A percentile compares a stretch with the other conserved stretches of the same genome.
Evolutionary conservation across 2,888 invertebrate genomes (phyloP).

Genomic region (Autographa gamma): DNA sequence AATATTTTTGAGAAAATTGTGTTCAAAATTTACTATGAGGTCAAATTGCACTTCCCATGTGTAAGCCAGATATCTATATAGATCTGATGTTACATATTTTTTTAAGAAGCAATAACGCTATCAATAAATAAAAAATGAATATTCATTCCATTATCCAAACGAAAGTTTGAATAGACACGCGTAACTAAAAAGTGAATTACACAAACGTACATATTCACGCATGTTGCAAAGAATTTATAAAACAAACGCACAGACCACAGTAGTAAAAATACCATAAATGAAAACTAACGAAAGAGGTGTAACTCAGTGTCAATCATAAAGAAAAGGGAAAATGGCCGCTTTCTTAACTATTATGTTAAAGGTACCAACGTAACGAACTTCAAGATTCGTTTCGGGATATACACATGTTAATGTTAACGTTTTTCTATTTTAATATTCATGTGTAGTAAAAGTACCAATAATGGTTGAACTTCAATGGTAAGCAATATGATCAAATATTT

Average conservation of each 20-base stretch:
- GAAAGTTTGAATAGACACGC: no score
- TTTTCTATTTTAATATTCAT: slow-evolving; percentile 1
- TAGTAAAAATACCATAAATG: neutral
- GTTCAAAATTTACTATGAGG: no score
- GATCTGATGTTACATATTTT: no score
- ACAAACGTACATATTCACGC: no score
- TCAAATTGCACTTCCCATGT: no score
- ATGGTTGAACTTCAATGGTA: neutral
- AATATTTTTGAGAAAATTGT: no score
- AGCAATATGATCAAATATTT: neutral
- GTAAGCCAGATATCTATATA: no score
- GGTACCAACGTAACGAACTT: neutral
- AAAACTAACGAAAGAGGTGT: slow-evolving; percentile 3
- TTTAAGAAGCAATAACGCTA: no score
- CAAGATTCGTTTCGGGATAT: slow-evolving; percentile 2
- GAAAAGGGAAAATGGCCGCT: slow-evolving; percentile 4
- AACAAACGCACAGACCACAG: neutral
- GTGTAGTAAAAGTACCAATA: neutral
- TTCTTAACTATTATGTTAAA: neutral
- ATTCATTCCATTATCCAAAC: no score
- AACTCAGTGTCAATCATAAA: slow-evolving; percentile 2
- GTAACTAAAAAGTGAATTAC: no score
- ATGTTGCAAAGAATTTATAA: neutral
- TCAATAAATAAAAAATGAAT: no score
- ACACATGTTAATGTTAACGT: neutral